These are phyloP conservation scores for Pachycephus smyrnensis DNA, from an alignment of 2,888 invertebrate species.

Conservation along the genomic window DNA sequence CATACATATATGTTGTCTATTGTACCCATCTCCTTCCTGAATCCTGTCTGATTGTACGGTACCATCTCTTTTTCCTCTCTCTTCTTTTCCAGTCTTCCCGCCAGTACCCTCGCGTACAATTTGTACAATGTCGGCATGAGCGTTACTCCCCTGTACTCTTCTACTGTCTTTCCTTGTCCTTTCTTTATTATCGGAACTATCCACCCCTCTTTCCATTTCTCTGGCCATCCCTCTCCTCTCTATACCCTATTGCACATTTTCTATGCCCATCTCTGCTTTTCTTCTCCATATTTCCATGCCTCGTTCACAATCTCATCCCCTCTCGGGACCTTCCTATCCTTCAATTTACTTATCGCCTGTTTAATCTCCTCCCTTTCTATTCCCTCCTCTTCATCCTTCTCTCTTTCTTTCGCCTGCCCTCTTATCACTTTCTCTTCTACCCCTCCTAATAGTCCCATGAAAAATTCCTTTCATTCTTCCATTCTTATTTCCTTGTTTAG, in stretches of 20 bases:
- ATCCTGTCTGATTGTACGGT: slow-evolving; percentile 7
- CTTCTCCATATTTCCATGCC: not conserved
- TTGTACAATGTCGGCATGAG: slow-evolving; percentile 12
- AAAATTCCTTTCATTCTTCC: slow-evolving; percentile 14
- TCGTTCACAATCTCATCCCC: slow-evolving; percentile 2
- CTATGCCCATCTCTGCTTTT: not conserved
- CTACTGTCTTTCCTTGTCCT: slow-evolving; percentile 6
- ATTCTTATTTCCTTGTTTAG: not conserved
- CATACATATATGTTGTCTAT: slow-evolving; percentile 19
- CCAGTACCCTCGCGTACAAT: slow-evolving; percentile 7
- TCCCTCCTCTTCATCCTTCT: not conserved
- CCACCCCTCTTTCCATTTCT: slow-evolving; percentile 7
- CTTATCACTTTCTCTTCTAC: not conserved
- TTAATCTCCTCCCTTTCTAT: not conserved
- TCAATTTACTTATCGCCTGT: not conserved
- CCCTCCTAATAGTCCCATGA: slow-evolving; percentile 1
- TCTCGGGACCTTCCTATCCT: not conserved
- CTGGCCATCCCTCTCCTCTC: not conserved
- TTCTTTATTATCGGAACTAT: slow-evolving; percentile 13
- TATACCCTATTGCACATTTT: not conserved
- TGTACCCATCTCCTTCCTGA: slow-evolving; percentile 16
- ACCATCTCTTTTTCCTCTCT: not conserved
- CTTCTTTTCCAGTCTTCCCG: slow-evolving; percentile 5
- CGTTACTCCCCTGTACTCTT: slow-evolving; percentile 15
- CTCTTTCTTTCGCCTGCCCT: not conserved